Base-by-base conservation (phyloP, 2,113 vertebrate genomes). In the Laticauda laticaudata region DNA sequence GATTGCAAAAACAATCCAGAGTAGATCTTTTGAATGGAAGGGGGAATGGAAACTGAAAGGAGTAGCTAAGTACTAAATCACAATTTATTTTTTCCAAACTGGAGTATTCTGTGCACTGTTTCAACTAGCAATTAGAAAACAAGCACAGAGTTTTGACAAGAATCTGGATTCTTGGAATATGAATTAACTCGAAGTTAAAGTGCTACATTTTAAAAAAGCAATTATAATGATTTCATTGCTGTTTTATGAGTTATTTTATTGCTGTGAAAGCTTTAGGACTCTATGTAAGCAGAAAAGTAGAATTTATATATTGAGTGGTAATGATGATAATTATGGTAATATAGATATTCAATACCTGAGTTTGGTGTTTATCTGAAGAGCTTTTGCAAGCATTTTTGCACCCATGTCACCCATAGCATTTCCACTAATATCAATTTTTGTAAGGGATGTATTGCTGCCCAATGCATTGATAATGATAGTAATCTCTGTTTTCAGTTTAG, bases 341-440 rank as follows among this genome's bases (percentile, higher is more conserved):
- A 81, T 7, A 87, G 0, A 0, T 1, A 91, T 93, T 26, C 2
- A 93, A 92, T 96, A 99, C 99, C 99, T 98, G 95, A 99, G 99
- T 93, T 99, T 99, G 90, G 98, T 99, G 97, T 99, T 99, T 96
- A 99, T 99, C 97, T 99, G 99, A 24, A 99, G 97, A 0, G 99
- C 99, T 96, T 99, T 99, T 89, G 99, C 99, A 95, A 99, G 94
- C 99, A 99, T 99, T 97, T 99, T 99, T 1, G 99, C 99, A 69
- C 99, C 99, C 98, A 99, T 99, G 96, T 99, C 99, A 1, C 99
- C 99, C 99, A 99, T 99, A 26, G 97, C 98, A 23, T 99, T 99
- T 85, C 99, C 99, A 57, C 99, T 99, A 97, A 99, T 99, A 97
- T 99, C 99, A 92, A 99, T 98, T 95, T 98, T 98, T 85, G 98